Percentiles rank a stretch among this genome's conserved stretches.
phyloP scores from a whole-genome alignment of 1,140 invertebrate genomes.

The Drosophila bocqueti region DNA sequence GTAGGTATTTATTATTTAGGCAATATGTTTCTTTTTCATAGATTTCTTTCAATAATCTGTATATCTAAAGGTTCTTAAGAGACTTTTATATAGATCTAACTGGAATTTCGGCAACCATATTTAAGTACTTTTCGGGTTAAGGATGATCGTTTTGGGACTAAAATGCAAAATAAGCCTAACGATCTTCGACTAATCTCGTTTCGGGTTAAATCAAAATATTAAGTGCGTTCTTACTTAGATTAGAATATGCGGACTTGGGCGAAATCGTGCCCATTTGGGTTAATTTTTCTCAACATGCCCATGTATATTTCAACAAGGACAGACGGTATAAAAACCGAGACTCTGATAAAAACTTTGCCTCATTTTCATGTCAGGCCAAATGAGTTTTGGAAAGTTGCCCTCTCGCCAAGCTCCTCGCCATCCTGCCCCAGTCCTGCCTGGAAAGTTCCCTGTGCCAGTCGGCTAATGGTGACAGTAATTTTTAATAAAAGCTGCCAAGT shows the following conservation, averaged over 20 bases:
- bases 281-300: constrained; percentile 6
- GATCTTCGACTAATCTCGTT: too few relatives aligned
- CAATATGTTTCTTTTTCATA: neutral
- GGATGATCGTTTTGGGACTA: too few relatives aligned
- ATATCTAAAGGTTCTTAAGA: neutral
- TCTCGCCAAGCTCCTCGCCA: neutral
- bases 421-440: neutral
- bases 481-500: constrained; percentile 72
- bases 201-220: too few relatives aligned
- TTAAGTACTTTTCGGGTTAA: too few relatives aligned
- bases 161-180: too few relatives aligned
- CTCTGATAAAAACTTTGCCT: constrained; percentile 63
- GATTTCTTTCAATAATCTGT: neutral
- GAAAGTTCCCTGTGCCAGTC: constrained; percentile 35
- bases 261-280: too few relatives aligned
- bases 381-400: constrained; percentile 70
- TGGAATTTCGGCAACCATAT: rapidly evolving
- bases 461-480: constrained; percentile 75
- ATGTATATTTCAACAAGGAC: neutral
- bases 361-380: constrained; percentile 77
- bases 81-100: too few relatives aligned
- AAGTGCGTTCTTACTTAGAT: too few relatives aligned
- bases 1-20: too few relatives aligned
- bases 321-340: constrained; percentile 33
- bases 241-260: too few relatives aligned